Conservation (phyloP, 2,113 vertebrate species). For the Cyanoramphus novaezelandiae region DNA sequence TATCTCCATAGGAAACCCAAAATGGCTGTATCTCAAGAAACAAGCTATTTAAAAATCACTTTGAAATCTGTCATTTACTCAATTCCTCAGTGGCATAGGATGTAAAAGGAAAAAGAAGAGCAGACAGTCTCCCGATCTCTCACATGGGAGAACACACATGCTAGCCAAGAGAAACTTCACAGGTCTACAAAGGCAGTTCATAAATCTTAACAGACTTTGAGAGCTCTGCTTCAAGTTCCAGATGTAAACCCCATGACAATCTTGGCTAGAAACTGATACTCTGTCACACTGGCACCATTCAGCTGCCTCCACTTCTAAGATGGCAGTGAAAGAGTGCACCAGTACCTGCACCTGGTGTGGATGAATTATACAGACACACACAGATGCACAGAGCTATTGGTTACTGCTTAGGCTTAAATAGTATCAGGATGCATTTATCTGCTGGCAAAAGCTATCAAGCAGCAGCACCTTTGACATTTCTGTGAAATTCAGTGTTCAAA, state of each 20-base stretch:
- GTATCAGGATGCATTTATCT: background rate
- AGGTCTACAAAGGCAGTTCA: background rate
- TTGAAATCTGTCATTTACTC: background rate
- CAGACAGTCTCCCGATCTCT: background rate
- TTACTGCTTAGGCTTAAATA: background rate
- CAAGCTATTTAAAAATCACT: background rate
- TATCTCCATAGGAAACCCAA: background rate
- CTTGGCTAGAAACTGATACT: background rate
- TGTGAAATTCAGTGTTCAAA: background rate
- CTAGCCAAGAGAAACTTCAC: background rate
- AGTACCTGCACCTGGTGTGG: background rate
- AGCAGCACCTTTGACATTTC: background rate
- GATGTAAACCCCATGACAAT: background rate
- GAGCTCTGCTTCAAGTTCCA: background rate
- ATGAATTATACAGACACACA: background rate
- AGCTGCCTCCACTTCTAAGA: background rate
- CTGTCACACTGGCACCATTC: background rate
- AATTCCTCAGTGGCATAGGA: background rate
- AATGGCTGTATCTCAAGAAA: background rate
- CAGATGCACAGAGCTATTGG: background rate
- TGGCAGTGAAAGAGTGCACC: background rate
- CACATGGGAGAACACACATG: background rate
- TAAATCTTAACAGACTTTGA: background rate
- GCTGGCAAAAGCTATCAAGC: background rate
- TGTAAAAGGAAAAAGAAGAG: background rate